These are phyloP conservation scores for Drosophila merina DNA, from an alignment of 2,888 invertebrate genomes.

Conservation along the genomic window DNA sequence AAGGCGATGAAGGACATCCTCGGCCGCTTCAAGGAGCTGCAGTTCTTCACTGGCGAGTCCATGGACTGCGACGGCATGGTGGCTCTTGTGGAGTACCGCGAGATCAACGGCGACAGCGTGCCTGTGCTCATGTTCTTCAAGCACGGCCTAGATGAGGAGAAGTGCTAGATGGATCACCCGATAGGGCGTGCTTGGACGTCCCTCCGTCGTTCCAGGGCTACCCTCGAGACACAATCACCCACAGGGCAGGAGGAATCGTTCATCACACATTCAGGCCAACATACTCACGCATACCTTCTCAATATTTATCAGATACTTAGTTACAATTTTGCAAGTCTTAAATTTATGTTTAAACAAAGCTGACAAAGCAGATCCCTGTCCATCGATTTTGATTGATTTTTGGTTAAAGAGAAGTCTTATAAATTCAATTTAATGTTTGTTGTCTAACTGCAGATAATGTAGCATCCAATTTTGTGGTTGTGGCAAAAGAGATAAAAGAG, in stretches of 20 bases:
- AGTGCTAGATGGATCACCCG: conserved; percentile 87
- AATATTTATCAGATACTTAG: conserved; percentile 53
- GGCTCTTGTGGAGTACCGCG: conserved; percentile 96
- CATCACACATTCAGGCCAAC: conserved; percentile 36
- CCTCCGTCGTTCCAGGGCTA: conserved; percentile 4
- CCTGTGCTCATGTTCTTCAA: conserved; percentile 98
- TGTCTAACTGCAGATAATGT: conserved; percentile 47
- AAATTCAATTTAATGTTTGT: conserved; percentile 48
- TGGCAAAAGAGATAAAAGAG: conserved; percentile 44
- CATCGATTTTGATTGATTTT: conserved; percentile 41
- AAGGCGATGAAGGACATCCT: conserved; percentile 96
- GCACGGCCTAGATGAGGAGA: conserved; percentile 97
- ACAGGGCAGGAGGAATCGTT: conserved; percentile 32
- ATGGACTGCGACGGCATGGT: conserved; percentile 98
- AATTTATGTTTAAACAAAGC: conserved; percentile 57
- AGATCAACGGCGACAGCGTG: conserved; percentile 91
- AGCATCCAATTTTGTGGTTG: conserved; percentile 49
- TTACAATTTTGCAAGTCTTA: conserved; percentile 55
- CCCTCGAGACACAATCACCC: conserved; percentile 10
- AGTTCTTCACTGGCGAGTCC: conserved; percentile 96
- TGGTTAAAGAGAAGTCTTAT: conserved; percentile 24
- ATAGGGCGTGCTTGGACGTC: conserved; percentile 24
- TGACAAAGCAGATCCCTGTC: conserved; percentile 42
- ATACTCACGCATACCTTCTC: conserved; percentile 68
- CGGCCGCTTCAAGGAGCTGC: conserved; percentile 94